These are phyloP conservation scores for Buceros bicornis DNA, from an alignment of 2,797 vertebrate genomes.

Conservation along the genomic window DNA sequence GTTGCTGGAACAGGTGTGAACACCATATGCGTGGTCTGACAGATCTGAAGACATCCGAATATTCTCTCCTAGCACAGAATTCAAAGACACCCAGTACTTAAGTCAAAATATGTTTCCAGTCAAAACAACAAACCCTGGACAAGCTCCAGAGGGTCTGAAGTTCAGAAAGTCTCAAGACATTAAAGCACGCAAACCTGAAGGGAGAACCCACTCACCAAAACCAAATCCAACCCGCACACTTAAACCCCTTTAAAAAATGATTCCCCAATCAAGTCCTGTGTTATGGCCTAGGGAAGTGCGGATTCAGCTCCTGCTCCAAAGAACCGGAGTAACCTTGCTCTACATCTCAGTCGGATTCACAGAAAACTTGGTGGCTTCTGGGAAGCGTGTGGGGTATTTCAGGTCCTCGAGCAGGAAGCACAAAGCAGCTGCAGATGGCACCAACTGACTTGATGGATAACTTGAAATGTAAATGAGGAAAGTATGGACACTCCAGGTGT, in stretches of 20 bases:
- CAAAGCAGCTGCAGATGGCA: not conserved
- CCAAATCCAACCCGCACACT: not conserved
- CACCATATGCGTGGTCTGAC: not conserved
- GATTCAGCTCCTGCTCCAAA: not conserved
- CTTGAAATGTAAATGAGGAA: not conserved
- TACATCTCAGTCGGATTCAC: not conserved
- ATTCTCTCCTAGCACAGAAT: not conserved
- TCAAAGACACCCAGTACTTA: not conserved
- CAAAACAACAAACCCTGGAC: conserved; percentile 35
- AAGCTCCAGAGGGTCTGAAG: not conserved
- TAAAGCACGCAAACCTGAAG: not conserved
- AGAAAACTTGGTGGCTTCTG: not conserved
- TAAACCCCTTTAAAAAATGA: not conserved
- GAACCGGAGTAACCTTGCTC: not conserved
- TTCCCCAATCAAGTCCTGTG: not conserved
- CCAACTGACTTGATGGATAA: not conserved
- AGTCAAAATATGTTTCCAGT: conserved; percentile 45
- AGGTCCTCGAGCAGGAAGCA: not conserved
- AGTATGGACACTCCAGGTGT: not conserved
- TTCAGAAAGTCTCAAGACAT: not conserved
- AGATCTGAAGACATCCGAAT: not conserved
- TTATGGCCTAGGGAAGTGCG: accelerated
- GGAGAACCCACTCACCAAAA: not conserved
- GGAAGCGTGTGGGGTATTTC: not conserved
- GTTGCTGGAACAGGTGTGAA: conserved; percentile 24